Evolutionary conservation across 2,113 vertebrate species (phyloP).

Genomic region (Puma concolor): DNA sequence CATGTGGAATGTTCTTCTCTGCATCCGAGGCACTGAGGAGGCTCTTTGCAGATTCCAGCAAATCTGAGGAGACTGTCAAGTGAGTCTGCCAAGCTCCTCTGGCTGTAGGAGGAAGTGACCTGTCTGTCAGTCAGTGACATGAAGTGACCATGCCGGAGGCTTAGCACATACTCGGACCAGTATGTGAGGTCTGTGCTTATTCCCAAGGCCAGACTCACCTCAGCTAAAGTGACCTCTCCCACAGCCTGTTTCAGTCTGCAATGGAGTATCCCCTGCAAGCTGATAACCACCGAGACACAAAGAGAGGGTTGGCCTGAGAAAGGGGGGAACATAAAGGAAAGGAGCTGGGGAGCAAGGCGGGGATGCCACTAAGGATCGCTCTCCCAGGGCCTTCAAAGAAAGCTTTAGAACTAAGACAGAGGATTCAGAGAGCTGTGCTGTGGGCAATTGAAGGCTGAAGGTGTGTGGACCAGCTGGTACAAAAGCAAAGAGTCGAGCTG

Average conservation of each 20-base stretch:
- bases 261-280: background rate
- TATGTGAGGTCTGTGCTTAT: background rate
- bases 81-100: background rate
- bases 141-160: background rate
- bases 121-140: background rate
- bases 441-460: background rate
- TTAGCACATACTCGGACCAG: background rate
- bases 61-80: background rate
- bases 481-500: background rate
- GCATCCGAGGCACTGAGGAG: background rate
- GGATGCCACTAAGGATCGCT: background rate
- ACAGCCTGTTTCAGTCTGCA: background rate
- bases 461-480: too few species aligned
- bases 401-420: background rate
- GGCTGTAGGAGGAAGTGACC: background rate
- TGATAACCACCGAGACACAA: background rate
- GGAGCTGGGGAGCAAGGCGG: background rate
- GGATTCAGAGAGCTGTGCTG: background rate
- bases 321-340: background rate
- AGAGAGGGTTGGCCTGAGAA: background rate
- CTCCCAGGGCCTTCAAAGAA: background rate
- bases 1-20: background rate
- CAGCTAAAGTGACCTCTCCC: background rate
- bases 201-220: background rate
- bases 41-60: slow-evolving; percentile 10